Base-by-base conservation (phyloP, 1,140 invertebrate species). In the Scaptomyza pallida region DNA sequence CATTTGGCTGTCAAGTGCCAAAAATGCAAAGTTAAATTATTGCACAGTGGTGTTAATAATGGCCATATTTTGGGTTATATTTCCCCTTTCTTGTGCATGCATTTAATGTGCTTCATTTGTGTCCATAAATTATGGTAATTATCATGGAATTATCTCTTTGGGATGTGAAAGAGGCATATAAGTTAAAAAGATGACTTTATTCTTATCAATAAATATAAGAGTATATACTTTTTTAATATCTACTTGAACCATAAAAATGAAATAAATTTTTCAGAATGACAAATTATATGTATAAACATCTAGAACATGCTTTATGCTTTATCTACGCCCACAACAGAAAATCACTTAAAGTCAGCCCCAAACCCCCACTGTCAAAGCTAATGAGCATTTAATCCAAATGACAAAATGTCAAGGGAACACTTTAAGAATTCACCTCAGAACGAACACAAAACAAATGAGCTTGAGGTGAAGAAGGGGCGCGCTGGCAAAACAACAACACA, bases 401-500 rank as follows among this genome's bases (percentile, higher is more conserved):
- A 65, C 68, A 71, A 70, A 71, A 71, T 71, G 68, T 71, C 68
- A 71, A 71, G 68, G 61, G 52, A 71, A 65, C 61, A 65, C 68
- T 71, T 71, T 57, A 35, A 45, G 61, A 65, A 45, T 40, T 51
- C 61, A 71, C 67, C 67, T 63, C 44, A n/a, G 5, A 37, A n/a
- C 12, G 12, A 37, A 37, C 33, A 37, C 12, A 50, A 21, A 50
- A 41, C 40, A 43, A 62, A 44, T 33, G 60, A 30, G 57, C 2
- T 9, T 5, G 6, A 30, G 26, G 1, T 1, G 23, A 1, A 2
- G 23, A 30, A 9, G 26, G 6, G 8, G 8, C 1, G 8, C 8
- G 26, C 23, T 26, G 43, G 19, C 35, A 51, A 19, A 17, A 2
- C 9, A 48, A 35, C 23, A 50, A 13, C 17, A 43, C 33, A 50